Conservation (phyloP, 53 echinoderm and acorn worm species). For the Zoroaster sp. region DNA sequence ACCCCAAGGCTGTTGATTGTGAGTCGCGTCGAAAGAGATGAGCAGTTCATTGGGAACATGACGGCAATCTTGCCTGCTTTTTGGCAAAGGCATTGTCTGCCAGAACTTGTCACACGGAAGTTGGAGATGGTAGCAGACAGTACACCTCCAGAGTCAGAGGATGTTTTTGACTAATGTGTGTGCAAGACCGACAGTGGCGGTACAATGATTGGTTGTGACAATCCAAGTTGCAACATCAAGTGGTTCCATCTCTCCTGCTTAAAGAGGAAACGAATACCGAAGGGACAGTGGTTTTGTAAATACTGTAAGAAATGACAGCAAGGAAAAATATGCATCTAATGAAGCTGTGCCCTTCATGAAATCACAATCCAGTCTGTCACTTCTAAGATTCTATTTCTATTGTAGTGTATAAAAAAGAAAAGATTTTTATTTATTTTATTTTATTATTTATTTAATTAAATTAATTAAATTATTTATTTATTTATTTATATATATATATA, state of each 20-base stretch:
- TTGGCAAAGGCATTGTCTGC: conserved; percentile 44
- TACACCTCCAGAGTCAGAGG: background rate
- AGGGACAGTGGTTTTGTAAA: conserved; percentile 4
- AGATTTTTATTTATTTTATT: too few relatives aligned
- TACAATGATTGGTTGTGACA: conserved; percentile 20
- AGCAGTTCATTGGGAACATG: background rate
- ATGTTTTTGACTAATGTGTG: background rate
- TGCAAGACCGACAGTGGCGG: background rate
- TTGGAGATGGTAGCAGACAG: conserved; percentile 15
- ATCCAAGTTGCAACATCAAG: background rate
- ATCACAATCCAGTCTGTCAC: too few relatives aligned
- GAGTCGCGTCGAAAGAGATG: background rate
- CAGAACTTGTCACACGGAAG: conserved; percentile 35
- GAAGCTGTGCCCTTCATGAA: too few relatives aligned
- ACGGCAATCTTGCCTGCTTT: background rate
- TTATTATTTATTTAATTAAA: too few relatives aligned
- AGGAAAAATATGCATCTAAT: too few relatives aligned
- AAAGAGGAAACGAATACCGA: background rate
- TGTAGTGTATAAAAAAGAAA: too few relatives aligned
- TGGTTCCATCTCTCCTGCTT: conserved; percentile 12
- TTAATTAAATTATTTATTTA: too few relatives aligned
- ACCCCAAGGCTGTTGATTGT: background rate
- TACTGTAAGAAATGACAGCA: background rate
- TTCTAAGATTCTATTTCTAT: too few relatives aligned
- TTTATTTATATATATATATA: too few relatives aligned